Percentiles rank a stretch among this genome's conserved stretches.
phyloP scores from a whole-genome alignment of 2,113 vertebrate species.

The Crotalus helleri region DNA sequence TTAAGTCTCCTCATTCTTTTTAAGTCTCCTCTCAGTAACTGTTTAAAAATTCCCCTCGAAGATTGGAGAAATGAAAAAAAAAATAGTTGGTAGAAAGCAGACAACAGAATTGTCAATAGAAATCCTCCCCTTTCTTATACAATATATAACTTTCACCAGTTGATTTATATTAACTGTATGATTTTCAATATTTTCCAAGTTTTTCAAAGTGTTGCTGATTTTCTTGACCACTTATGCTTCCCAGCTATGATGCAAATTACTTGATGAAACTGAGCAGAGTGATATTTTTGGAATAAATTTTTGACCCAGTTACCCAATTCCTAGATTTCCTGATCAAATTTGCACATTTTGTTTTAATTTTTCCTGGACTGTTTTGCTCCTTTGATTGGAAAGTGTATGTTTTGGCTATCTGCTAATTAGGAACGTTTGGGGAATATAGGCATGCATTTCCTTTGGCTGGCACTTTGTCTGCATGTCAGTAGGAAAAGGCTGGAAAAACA shows the following conservation, averaged over 20 bases:
- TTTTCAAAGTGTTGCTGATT: not conserved
- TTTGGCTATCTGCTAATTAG: not conserved
- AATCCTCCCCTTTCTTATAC: not conserved
- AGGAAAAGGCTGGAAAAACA: slow-evolving; percentile 30
- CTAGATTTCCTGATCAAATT: not conserved
- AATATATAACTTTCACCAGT: not conserved
- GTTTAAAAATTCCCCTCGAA: not conserved
- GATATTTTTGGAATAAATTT: not conserved
- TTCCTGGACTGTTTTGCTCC: not conserved
- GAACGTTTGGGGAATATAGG: slow-evolving; percentile 18
- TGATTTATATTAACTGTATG: not conserved
- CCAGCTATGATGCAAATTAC: not conserved
- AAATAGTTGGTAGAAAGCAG: not conserved
- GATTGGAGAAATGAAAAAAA: not conserved
- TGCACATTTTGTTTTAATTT: not conserved
- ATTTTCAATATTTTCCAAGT: not conserved
- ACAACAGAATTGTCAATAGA: not conserved
- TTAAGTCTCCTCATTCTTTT: not conserved
- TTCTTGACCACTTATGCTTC: not conserved
- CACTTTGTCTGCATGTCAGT: not conserved
- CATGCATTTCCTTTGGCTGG: slow-evolving; percentile 16
- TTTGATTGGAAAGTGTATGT: not conserved
- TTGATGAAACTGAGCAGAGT: not conserved
- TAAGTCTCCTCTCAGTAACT: not conserved
- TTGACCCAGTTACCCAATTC: slow-evolving; percentile 5